Conservation (phyloP, 2,113 vertebrate species). For the Phrynosoma platyrhinos region DNA sequence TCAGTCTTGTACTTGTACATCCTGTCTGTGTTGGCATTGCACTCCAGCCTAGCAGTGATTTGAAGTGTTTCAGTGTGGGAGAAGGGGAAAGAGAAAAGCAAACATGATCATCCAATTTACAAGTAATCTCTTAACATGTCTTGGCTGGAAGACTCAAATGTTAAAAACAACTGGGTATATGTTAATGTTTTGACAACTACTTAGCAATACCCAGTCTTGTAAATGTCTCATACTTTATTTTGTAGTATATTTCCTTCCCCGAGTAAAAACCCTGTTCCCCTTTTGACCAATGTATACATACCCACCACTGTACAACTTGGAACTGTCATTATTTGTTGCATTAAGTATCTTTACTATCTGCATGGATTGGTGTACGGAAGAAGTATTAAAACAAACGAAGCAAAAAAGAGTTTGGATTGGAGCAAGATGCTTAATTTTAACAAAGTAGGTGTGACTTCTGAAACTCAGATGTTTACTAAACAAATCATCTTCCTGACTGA, state of each 20-base stretch:
- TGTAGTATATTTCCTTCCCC: slow-evolving; percentile 62
- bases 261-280: slow-evolving; percentile 61
- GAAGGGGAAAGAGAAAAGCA: slow-evolving; percentile 66
- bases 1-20: slow-evolving; percentile 71
- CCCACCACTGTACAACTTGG: slow-evolving; percentile 76
- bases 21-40: slow-evolving; percentile 72
- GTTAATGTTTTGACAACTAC: slow-evolving; percentile 73
- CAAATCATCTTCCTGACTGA: slow-evolving; percentile 71
- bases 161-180: slow-evolving; percentile 74
- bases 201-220: slow-evolving; percentile 78
- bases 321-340: slow-evolving; percentile 74
- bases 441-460: slow-evolving; percentile 78
- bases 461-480: slow-evolving; percentile 74
- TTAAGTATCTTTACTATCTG: slow-evolving; percentile 80
- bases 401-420: slow-evolving; percentile 66
- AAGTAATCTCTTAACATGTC: slow-evolving; percentile 70
- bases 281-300: slow-evolving; percentile 77
- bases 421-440: slow-evolving; percentile 77
- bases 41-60: slow-evolving; percentile 73
- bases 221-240: slow-evolving; percentile 73
- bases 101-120: slow-evolving; percentile 71
- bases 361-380: slow-evolving; percentile 78
- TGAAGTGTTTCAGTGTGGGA: slow-evolving; percentile 60
- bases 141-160: slow-evolving; percentile 72
- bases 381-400: slow-evolving; percentile 75